These are phyloP conservation scores for Drosophila flavopinicola DNA, from an alignment of 2,888 invertebrate genomes.

Conservation along the genomic window DNA sequence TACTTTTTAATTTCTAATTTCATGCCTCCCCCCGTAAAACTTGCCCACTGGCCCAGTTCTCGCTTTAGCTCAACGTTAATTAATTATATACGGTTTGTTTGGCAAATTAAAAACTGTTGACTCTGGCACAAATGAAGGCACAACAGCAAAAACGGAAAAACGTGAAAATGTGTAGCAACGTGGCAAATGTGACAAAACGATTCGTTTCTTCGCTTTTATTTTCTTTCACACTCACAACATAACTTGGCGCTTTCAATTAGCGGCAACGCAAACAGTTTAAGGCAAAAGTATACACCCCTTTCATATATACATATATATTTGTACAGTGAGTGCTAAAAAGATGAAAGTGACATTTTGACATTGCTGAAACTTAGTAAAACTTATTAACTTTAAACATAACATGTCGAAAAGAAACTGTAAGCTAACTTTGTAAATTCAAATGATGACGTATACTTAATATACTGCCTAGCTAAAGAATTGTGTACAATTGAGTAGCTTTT, in stretches of 20 bases:
- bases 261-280: slow-evolving; percentile 26
- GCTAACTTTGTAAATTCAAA: too few relatives aligned
- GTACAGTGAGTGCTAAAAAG: slow-evolving; percentile 1
- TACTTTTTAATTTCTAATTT: slow-evolving; percentile 70
- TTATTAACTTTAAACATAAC: too few relatives aligned
- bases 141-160: slow-evolving; percentile 17
- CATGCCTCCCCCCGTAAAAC: neutral
- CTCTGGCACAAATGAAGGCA: slow-evolving; percentile 62
- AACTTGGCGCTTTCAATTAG: slow-evolving; percentile 62
- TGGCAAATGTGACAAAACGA: slow-evolving; percentile 32
- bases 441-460: too few relatives aligned
- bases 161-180: slow-evolving; percentile 33
- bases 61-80: slow-evolving; percentile 62
- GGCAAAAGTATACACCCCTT: slow-evolving; percentile 5
- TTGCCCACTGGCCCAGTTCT: slow-evolving; percentile 5
- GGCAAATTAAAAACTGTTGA: slow-evolving; percentile 77
- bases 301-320: neutral
- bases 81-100: slow-evolving; percentile 75
- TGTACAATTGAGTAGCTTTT: too few relatives aligned
- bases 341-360: too few relatives aligned
- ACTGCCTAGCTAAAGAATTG: too few relatives aligned
- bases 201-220: neutral
- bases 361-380: too few relatives aligned
- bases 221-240: slow-evolving; percentile 4
- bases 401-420: too few relatives aligned